Conservation (phyloP, 2,888 invertebrate genomes). For the Metalampra italica region DNA sequence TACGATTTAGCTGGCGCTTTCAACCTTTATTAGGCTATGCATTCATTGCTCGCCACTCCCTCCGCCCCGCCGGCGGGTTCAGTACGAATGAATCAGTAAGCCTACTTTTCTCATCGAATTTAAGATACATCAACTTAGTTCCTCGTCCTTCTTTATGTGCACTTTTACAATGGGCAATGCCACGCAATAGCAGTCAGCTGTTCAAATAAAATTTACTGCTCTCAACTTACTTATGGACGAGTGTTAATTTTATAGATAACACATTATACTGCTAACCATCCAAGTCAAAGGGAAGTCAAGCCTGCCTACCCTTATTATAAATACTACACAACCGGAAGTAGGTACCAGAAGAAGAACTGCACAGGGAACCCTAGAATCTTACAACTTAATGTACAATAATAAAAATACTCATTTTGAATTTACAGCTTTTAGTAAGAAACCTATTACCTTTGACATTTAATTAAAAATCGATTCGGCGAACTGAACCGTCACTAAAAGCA, state of each 20-base stretch:
- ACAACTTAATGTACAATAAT: slow-evolving; percentile 38
- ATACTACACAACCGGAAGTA: not conserved
- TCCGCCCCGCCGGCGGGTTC: slow-evolving; percentile 33
- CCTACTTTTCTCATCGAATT: slow-evolving; percentile 7
- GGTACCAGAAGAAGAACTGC: not conserved
- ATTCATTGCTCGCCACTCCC: slow-evolving; percentile 42
- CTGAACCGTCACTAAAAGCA: slow-evolving; percentile 34
- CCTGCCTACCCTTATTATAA: no score
- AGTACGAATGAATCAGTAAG: slow-evolving; percentile 29
- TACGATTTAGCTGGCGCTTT: slow-evolving; percentile 71
- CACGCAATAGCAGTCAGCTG: slow-evolving; percentile 9
- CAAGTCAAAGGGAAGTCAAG: no score
- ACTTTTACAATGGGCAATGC: slow-evolving; percentile 13
- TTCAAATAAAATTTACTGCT: not conserved
- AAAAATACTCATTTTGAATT: slow-evolving; percentile 43
- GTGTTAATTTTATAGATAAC: not conserved
- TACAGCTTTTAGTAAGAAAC: slow-evolving; percentile 38
- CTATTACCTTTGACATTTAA: slow-evolving; percentile 40
- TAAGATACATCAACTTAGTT: slow-evolving; percentile 7
- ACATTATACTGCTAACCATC: no score
- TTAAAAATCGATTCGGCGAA: slow-evolving; percentile 37
- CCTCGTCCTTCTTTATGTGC: slow-evolving; percentile 8
- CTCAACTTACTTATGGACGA: not conserved
- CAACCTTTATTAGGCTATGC: slow-evolving; percentile 70
- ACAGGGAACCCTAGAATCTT: slow-evolving; percentile 32